phyloP scores from a whole-genome alignment of 2,888 invertebrate species.

The Drosophila infuscata region DNA sequence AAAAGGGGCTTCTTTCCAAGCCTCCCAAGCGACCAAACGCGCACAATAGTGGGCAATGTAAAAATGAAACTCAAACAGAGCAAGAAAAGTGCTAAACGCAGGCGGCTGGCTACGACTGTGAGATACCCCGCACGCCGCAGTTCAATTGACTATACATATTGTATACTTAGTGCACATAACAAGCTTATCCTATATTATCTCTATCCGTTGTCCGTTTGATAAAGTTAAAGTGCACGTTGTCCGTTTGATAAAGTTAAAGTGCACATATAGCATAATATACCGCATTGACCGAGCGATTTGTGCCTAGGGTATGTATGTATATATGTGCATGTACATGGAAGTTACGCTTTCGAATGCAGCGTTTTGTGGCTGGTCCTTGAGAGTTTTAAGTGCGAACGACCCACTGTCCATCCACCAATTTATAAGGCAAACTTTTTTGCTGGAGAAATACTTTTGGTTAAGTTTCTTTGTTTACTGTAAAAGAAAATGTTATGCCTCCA shows the following conservation, averaged over 20 bases:
- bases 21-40: constrained; percentile 22
- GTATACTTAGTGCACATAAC: neutral
- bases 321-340: constrained; percentile 17
- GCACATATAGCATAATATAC: neutral
- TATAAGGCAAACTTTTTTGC: constrained; percentile 52
- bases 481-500: constrained; percentile 70
- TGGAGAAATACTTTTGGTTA: constrained; percentile 60
- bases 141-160: neutral
- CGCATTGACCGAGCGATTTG: neutral
- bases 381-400: constrained; percentile 58
- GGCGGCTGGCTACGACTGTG: constrained; percentile 3
- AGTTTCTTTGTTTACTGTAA: constrained; percentile 62
- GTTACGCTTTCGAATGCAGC: constrained; percentile 32
- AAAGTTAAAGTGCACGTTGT: neutral
- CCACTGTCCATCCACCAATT: constrained; percentile 67
- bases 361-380: constrained; percentile 21
- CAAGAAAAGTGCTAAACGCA: constrained; percentile 9
- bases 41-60: constrained; percentile 54
- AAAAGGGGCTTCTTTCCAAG: neutral
- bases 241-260: neutral
- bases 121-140: constrained; percentile 5
- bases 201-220: neutral
- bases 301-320: constrained; percentile 31
- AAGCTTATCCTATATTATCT: neutral
- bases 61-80: constrained; percentile 54